Evolutionary conservation across 2,113 vertebrate genomes (phyloP), one percentile per base, ranked within the genome.

Genomic region (Dicaeum eximium): DNA sequence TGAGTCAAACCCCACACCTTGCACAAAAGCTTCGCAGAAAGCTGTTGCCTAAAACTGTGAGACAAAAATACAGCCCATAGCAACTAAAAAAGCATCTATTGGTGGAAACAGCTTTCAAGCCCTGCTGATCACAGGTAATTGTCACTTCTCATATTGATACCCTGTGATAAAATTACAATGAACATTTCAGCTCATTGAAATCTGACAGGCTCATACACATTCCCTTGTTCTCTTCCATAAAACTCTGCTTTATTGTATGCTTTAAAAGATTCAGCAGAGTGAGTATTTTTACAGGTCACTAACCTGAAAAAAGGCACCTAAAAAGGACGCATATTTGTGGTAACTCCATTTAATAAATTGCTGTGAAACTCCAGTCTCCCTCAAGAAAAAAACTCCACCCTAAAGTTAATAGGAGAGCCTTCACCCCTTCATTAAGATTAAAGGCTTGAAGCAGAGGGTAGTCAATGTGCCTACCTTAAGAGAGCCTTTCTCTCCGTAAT

Each of bases 191-290:
- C 79, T 95, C 57, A 27, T 40, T 24, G 8, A 82, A 92, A 82
- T 77, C 71, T 70, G 47, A 82, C 84, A 82, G 54, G 45, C 38
- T 66, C 2, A 0, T 58, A 73, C 44, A 80, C 60, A 24, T 67
- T 92, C 72, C 25, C 44, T 80, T 86, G 54, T 86, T 95, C 64
- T 90, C 72, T 78, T 94, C 57, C 51, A 74, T 80, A 93, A 95
- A 95, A 73, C 56, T 35, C 30, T 61, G 18, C 1, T 96, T 95
- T 93, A 96, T 84, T 83, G 51, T 15, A 16, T 51, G 31, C 57
- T 93, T 94, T 71, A 83, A 80, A 86, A 80, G 90, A 88, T 64
- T 80, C 62, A 54, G 13, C 38, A 90, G 64, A 66, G n/a, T 57
- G 57, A 70, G 40, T 80, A 51, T 88, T 93, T 90, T 86, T 74